phyloP scores from a whole-genome alignment of 2,113 vertebrate species.

The Mobula hypostoma region DNA sequence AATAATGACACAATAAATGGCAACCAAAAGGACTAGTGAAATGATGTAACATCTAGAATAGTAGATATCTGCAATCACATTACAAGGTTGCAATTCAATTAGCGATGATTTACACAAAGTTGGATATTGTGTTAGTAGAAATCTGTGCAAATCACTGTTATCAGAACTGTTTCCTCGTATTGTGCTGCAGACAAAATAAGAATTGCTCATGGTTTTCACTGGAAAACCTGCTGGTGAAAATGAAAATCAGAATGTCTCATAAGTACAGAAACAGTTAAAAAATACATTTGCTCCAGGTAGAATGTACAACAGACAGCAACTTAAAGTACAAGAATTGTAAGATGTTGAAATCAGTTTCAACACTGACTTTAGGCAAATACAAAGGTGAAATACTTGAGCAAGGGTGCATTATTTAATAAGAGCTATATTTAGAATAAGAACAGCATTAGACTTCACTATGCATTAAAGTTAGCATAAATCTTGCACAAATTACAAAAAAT shows the following conservation, averaged over 20 bases:
- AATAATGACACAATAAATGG: not conserved
- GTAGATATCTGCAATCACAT: not conserved
- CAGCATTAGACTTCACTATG: too few species aligned
- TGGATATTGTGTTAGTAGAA: not conserved
- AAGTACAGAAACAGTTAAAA: not conserved
- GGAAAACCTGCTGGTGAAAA: not conserved
- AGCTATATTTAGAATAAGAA: too few species aligned
- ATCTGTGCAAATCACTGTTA: not conserved
- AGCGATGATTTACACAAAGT: not conserved
- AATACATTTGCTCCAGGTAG: not conserved
- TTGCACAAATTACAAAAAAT: not conserved
- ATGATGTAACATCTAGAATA: not conserved
- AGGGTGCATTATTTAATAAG: not conserved
- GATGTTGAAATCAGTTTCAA: not conserved
- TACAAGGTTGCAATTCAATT: not conserved
- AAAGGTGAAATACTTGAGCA: not conserved
- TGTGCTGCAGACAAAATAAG: not conserved
- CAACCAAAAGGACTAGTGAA: not conserved
- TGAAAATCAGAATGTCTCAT: not conserved
- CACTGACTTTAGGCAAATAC: not conserved
- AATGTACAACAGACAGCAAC: too few species aligned
- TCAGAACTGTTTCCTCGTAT: not conserved
- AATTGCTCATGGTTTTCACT: not conserved
- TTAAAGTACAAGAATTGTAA: not conserved
- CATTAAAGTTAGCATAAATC: not conserved